Evolutionary conservation across 1,140 invertebrate genomes (phyloP), one percentile per base, ranked within the genome.

Genomic region (Cydia pomonella): DNA sequence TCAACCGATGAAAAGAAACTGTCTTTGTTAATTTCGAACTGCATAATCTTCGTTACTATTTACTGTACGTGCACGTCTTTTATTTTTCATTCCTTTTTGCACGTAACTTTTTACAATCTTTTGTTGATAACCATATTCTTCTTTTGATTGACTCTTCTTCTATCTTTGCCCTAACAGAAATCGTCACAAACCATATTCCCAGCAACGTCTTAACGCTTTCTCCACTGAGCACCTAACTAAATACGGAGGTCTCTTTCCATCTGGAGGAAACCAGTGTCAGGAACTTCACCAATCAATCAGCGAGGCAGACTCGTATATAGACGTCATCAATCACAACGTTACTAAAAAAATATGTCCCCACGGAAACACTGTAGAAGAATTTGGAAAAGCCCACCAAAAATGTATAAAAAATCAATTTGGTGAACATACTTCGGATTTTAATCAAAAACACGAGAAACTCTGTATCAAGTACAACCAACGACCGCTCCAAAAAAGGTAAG

Each of bases 181-280:
- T 78, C 90, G 86, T 74, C 89, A 92, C 86, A 93, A 93, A 90
- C 90, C 92, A 88, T 93, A 93, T 87, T 91, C 92, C 80, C 90
- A 93, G 84, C 92, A 93, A 84, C 93, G 90, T 79, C 88, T 93
- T 88, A 93, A 92, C 76, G 90, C 92, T 87, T 93, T 93, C 79
- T 91, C 92, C 76, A 88, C 91, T 84, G 92, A 93, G 82, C 93
- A 93, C 85, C 80, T 93, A 80, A 87, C 89, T 79, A 93, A 93
- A 80, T 92, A 89, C 74, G 91, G 92, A 76, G 89, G 87, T 74
- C 84, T 93, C 64, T 93, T 93, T 80, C 93, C 93, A 59, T 92
- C 92, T 66, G 88, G 90, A 25, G 86, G 83, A 21, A 91, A 90
- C 78, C 89, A 92, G 80, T 93, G 91, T 73, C 92, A 93, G 75